Evolutionary conservation across 2,888 invertebrate genomes (phyloP).

Genomic region (Oxytorus armatus): DNA sequence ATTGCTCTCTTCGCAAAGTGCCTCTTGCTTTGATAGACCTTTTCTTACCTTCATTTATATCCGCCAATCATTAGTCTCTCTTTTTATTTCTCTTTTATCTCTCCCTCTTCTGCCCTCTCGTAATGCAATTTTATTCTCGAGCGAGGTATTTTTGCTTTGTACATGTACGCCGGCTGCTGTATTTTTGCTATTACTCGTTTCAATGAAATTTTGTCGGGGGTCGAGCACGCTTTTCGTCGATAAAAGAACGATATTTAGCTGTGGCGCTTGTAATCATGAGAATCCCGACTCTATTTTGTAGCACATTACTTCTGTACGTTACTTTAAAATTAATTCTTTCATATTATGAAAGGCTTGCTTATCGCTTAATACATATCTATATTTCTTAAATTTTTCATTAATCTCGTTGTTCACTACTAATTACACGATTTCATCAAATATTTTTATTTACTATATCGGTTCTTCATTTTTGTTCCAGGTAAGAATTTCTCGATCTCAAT

Average conservation of each 20-base stretch:
- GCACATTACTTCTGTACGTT: constrained; percentile 12
- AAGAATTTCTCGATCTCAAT: constrained; percentile 71
- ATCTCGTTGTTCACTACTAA: constrained; percentile 25
- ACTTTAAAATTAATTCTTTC: constrained; percentile 22
- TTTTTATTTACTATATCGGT: constrained; percentile 35
- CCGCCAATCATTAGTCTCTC: constrained; percentile 55
- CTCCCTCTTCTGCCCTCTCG: constrained; percentile 33
- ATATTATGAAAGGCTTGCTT: constrained; percentile 56
- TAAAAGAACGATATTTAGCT: constrained; percentile 31
- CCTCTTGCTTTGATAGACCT: constrained; percentile 59
- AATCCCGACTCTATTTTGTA: constrained; percentile 3
- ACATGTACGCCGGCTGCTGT: constrained; percentile 44
- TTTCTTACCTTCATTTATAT: constrained; percentile 50
- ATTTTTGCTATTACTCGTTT: constrained; percentile 40
- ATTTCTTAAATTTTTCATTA: constrained; percentile 11
- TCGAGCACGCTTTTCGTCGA: constrained; percentile 45
- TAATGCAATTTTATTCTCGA: constrained; percentile 60
- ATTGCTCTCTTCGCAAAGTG: neutral
- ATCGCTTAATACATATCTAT: constrained; percentile 35
- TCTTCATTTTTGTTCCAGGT: constrained; percentile 80
- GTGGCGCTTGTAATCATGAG: constrained; percentile 44
- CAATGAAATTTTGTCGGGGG: constrained; percentile 29
- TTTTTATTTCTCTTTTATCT: constrained; percentile 63
- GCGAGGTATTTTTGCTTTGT: constrained; percentile 46
- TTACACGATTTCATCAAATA: constrained; percentile 28